Percentiles rank a stretch among this genome's conserved stretches.
Evolutionary conservation across 2,888 invertebrate genomes (phyloP).

Genomic region (Nymphalis c-album): DNA sequence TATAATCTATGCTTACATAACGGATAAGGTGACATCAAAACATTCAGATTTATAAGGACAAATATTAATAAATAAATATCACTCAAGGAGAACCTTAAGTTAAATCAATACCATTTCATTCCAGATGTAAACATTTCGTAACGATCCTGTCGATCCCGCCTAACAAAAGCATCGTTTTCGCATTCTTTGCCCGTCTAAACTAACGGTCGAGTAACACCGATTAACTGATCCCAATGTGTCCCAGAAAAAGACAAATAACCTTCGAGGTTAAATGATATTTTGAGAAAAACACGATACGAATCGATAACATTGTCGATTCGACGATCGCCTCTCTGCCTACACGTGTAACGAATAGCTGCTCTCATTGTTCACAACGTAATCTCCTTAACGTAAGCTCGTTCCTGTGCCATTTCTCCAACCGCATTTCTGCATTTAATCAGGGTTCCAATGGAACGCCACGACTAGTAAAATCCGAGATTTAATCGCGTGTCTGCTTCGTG

Average conservation of each 20-base stretch:
- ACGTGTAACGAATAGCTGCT: no score
- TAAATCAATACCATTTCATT: not conserved
- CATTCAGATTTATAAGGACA: slow-evolving; percentile 13
- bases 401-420: not conserved
- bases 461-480: not conserved
- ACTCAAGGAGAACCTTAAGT: not conserved
- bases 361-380: no score
- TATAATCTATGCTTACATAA: not conserved
- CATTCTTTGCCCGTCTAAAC: not conserved
- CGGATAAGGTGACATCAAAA: not conserved
- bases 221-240: not conserved
- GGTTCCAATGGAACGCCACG: not conserved
- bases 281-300: not conserved
- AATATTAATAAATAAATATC: not conserved
- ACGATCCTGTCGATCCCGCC: not conserved
- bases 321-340: not conserved
- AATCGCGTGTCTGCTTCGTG: not conserved
- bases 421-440: not conserved
- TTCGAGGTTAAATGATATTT: not conserved
- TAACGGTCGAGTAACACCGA: not conserved
- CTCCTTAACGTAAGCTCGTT: not conserved
- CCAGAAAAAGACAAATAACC: not conserved
- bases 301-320: not conserved
- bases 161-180: not conserved
- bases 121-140: not conserved